Base-by-base conservation (phyloP, 92 coral and sea anemone genomes). In the Plumapathes pennacea region DNA sequence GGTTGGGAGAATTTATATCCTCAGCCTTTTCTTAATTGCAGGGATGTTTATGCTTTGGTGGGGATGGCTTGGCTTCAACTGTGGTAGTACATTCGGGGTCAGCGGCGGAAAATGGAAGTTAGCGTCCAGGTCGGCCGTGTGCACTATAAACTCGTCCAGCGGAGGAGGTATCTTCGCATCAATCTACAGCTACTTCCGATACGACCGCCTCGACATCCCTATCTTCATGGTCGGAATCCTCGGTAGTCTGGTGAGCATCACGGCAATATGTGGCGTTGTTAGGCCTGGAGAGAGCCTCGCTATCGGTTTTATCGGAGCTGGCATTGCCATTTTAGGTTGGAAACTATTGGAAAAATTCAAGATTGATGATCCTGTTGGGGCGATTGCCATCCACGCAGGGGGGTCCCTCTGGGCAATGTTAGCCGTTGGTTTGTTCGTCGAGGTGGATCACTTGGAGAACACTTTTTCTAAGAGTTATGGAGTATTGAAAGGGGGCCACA, bases 201-300 rank as follows among this genome's bases (percentile, higher is more conserved):
- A n/a, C 26, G 75, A 69, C 70, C 74, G 81, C 65, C 47, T 87
- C 47, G 96, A 87, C 54, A 87, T 87, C 38, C 96, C 96, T 0
- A 50, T 75, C 17, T 71, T 87, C 25, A 83, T 87, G 96, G 85
- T 82, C 22, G 96, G 96, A 0, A 71, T 87, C 10, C 80, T 87
- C 19, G 96, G 96, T 10, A 78, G 96, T 50, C 65, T 87, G 74
- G 96, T 87, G 14, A 87, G 96, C 80, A 87, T 87, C 76, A 87
- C 96, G 50, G 96, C 96, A 52, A 87, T 87, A n/a, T 87, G 96
- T 19, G 96, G 90, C 17, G 96, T 87, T 54, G 96, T 82, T 47
- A 57, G 83, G 63, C 96, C 96, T 68, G 96, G 90, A 38, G 96
- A 83, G 89, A 87, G 96, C 36, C 64, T 87, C 3, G 67, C 84